A percentile compares a stretch with the other conserved stretches of the same genome.
Conservation (phyloP, 1,140 invertebrate species). For the Brevipalpus yothersi region DNA sequence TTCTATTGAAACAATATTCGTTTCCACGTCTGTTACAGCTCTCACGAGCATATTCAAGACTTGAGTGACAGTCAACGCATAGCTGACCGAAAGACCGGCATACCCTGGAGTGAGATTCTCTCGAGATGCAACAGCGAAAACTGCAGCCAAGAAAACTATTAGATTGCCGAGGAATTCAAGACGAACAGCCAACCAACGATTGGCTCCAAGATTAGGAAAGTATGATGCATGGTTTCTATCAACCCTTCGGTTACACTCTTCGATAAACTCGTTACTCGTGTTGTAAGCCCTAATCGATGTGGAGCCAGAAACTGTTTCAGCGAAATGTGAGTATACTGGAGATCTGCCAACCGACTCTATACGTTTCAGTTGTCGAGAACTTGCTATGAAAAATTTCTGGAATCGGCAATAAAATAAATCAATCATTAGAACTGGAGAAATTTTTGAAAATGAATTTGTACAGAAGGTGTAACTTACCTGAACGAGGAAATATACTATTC, state of each 20-base stretch:
- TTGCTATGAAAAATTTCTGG: constrained; percentile 20
- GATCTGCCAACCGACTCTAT: constrained; percentile 26
- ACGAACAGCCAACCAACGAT: constrained; percentile 25
- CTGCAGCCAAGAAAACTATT: constrained; percentile 27
- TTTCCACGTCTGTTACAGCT: constrained; percentile 33
- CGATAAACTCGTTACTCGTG: constrained; percentile 16
- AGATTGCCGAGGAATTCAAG: constrained; percentile 27
- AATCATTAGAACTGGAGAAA: neutral
- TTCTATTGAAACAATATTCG: constrained; percentile 37
- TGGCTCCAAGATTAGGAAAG: constrained; percentile 30
- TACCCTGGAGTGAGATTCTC: constrained; percentile 41
- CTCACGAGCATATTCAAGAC: constrained; percentile 32
- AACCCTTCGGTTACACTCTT: constrained; percentile 20
- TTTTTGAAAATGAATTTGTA: constrained; percentile 3
- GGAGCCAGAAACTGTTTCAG: constrained; percentile 20
- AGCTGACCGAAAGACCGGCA: constrained; percentile 67
- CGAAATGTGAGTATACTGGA: constrained; percentile 27
- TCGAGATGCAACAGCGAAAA: constrained; percentile 55
- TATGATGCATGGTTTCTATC: constrained; percentile 63
- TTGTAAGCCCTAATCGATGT: constrained; percentile 20
- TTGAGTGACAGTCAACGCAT: constrained; percentile 47
- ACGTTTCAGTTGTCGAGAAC: constrained; percentile 26
- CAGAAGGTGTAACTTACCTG: constrained; percentile 16
- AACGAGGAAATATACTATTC: constrained; percentile 44
- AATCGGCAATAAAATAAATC: neutral